phyloP scores from a whole-genome alignment of 2,113 vertebrate species.

The Spilogale gracilis region DNA sequence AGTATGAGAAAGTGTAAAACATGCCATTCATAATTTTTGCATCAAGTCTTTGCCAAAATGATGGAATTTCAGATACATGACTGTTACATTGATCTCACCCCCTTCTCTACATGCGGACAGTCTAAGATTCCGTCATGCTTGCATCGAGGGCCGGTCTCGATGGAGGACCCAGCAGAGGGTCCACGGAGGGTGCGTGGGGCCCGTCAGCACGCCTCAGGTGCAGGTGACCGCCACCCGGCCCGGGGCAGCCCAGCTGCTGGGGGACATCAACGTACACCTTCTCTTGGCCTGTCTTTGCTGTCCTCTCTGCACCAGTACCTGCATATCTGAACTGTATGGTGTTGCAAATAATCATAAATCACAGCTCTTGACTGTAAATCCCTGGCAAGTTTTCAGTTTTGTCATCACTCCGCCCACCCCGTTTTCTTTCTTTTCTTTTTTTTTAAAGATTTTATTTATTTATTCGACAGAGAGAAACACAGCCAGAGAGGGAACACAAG shows the following conservation, averaged over 20 bases:
- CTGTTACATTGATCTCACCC: rapidly evolving
- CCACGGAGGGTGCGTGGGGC: neutral
- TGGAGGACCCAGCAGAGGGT: too few relatives aligned
- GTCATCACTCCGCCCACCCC: rapidly evolving
- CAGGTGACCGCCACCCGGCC: neutral
- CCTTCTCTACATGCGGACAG: too few relatives aligned
- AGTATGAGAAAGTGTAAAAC: rapidly evolving
- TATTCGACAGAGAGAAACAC: too few relatives aligned
- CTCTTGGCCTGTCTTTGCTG: too few relatives aligned
- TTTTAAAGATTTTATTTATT: too few relatives aligned
- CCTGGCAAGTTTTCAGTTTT: neutral
- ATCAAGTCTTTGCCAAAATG: neutral
- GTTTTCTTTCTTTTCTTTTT: too few relatives aligned
- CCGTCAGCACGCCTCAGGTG: rapidly evolving
- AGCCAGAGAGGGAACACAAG: too few relatives aligned
- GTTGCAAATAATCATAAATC: neutral
- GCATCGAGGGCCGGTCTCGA: rapidly evolving
- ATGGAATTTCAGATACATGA: neutral
- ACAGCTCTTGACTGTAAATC: rapidly evolving
- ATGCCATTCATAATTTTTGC: neutral
- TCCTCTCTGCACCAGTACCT: neutral
- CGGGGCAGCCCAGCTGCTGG: rapidly evolving
- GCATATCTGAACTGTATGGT: neutral
- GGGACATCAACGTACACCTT: rapidly evolving
- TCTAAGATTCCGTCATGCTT: rapidly evolving